A percentile compares a stretch with the other conserved stretches of the same genome.
phyloP scores from a whole-genome alignment of 2,113 vertebrate species.

The Andinoacara biseriatus region DNA sequence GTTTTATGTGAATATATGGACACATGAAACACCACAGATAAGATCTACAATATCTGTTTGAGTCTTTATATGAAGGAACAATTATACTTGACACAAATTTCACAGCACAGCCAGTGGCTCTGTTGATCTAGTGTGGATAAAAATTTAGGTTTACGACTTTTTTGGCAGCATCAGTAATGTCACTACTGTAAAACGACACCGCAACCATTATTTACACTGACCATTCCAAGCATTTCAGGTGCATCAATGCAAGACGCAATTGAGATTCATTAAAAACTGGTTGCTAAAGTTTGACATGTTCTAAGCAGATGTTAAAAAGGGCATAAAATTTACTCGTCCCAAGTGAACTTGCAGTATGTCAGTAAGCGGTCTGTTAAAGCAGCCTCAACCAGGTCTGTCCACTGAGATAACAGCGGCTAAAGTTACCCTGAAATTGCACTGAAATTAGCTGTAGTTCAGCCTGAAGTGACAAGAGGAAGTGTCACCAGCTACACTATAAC shows the following conservation, averaged over 20 bases:
- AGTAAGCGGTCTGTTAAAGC: background rate
- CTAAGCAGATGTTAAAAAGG: background rate
- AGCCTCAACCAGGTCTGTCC: conserved; percentile 17
- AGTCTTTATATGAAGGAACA: background rate
- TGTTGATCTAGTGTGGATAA: conserved; percentile 3
- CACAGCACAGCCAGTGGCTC: background rate
- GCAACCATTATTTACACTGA: background rate
- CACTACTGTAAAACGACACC: background rate
- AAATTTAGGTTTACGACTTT: background rate
- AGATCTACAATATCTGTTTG: conserved; percentile 17
- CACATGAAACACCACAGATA: background rate
- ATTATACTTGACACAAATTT: background rate
- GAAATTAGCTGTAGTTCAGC: conserved; percentile 36
- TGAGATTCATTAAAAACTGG: conserved; percentile 12
- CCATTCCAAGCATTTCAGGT: background rate
- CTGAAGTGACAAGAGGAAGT: conserved; percentile 26
- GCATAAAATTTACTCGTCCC: background rate
- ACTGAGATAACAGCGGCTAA: conserved; percentile 25
- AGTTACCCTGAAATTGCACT: conserved; percentile 50
- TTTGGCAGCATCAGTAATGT: background rate
- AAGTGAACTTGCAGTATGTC: conserved; percentile 20
- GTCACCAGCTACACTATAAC: conserved; percentile 5
- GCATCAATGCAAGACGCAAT: background rate
- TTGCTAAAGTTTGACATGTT: conserved; percentile 8
- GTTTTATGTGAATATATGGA: background rate